Base-by-base conservation (phyloP, 2,797 vertebrate genomes). In the Hirundo rustica region DNA sequence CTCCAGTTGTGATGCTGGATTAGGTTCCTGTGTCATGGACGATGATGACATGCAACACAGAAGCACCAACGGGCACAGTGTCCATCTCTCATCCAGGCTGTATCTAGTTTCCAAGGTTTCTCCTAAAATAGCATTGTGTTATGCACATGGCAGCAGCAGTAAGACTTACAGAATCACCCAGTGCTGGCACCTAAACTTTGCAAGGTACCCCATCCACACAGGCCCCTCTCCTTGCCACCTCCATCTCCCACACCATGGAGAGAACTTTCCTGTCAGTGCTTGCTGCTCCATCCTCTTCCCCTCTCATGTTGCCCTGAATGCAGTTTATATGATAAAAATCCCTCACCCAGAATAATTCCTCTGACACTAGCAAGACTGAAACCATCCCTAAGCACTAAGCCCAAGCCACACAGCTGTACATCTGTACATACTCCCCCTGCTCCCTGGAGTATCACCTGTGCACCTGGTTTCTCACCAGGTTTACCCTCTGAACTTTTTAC, bases 121-220 rank as follows among this genome's bases (percentile, higher is more conserved):
- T 83, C 42, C 72, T 67, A 29, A 64, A 11, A 7, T 2, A 25
- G 42, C 20, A 6, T 48, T 2, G 0, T 18, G 38, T 75, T 23
- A 21, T 1, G 3, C 5, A 10, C 0, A 0, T 19, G 7, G 34
- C 25, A 51, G 32, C 34, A 58, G 38, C 16, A n/a, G 34, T 9
- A 34, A 51, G 21, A 66, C 29, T 78, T 34, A 45, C 38, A n/a
- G 48, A 48, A 83, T 44, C 20, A 18, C 19, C 20, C 54, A 38
- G 48, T 5, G 7, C 38, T 65, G 42, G 20, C 26, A 38, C 23
- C 30, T 73, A 20, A 62, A 30, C 25, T 66, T 74, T 7, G 9
- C 51, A 34, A 65, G 29, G 21, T 25, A 22, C 36, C 42, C 45
- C 47, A 40, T 15, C n/a, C 91, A 29, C 2, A 3, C 32, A 15